These are phyloP conservation scores for Latrodectus geometricus DNA, from an alignment of 1,140 invertebrate genomes.

Conservation along the genomic window DNA sequence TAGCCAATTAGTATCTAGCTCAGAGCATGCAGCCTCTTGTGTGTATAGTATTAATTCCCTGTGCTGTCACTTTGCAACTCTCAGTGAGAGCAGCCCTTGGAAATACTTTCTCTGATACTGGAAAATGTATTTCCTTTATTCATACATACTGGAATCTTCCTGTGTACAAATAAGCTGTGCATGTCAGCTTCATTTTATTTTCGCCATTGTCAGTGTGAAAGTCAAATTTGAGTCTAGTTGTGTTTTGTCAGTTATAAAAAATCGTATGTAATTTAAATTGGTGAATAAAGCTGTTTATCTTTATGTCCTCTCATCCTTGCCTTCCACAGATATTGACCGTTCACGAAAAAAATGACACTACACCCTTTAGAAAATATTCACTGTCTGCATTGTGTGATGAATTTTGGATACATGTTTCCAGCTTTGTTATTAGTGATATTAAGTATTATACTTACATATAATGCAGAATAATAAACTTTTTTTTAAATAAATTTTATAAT, in stretches of 20 bases:
- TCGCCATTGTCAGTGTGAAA: slow-evolving; percentile 61
- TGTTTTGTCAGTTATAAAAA: slow-evolving; percentile 60
- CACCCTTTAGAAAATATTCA: no score
- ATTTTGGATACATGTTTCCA: no score
- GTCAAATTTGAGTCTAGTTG: slow-evolving; percentile 62
- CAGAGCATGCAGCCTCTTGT: slow-evolving; percentile 57
- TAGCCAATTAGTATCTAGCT: slow-evolving; percentile 58
- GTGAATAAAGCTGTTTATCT: slow-evolving; percentile 69
- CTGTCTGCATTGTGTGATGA: no score
- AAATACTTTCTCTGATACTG: slow-evolving; percentile 49
- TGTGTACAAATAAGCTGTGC: slow-evolving; percentile 61
- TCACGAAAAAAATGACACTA: no score
- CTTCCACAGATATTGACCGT: no score
- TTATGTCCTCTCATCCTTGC: slow-evolving; percentile 55
- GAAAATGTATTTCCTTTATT: slow-evolving; percentile 37
- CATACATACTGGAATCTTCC: slow-evolving; percentile 60
- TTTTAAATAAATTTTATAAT: no score
- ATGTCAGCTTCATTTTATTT: slow-evolving; percentile 61
- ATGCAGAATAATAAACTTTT: no score
- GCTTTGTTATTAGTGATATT: no score
- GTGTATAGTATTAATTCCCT: slow-evolving; percentile 61
- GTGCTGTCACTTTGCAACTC: slow-evolving; percentile 51
- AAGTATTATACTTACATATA: no score
- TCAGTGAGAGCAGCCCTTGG: slow-evolving; percentile 49
- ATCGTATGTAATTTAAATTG: slow-evolving; percentile 66